These are phyloP conservation scores for Axinella damicornis DNA, from an alignment of 37 sponge, comb jelly and placozoan species.

Conservation along the genomic window DNA sequence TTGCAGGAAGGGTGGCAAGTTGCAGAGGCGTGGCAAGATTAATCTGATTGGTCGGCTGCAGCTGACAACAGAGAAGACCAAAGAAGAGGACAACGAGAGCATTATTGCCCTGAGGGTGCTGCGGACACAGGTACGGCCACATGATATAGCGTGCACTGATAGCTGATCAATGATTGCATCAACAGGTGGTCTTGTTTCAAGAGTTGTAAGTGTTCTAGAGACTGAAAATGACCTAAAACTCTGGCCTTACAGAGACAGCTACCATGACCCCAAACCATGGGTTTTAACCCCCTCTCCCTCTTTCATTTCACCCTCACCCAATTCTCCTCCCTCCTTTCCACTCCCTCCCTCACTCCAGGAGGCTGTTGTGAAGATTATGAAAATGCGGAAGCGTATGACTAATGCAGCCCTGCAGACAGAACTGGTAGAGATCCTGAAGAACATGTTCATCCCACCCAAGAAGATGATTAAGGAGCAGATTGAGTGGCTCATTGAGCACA, in stretches of 20 bases:
- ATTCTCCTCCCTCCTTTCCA: too few relatives aligned
- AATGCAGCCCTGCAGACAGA: slow-evolving; percentile 93
- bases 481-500: slow-evolving; percentile 95
- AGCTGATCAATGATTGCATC: too few relatives aligned
- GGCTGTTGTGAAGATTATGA: slow-evolving; percentile 96
- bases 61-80: slow-evolving; percentile 91
- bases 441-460: slow-evolving; percentile 97
- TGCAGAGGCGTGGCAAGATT: slow-evolving; percentile 91
- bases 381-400: slow-evolving; percentile 88
- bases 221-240: too few relatives aligned
- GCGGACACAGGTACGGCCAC: slow-evolving; percentile 77
- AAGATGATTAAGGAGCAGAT: slow-evolving; percentile 98
- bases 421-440: slow-evolving; percentile 94
- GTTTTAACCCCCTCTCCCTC: too few relatives aligned
- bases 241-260: too few relatives aligned
- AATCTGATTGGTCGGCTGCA: slow-evolving; percentile 91
- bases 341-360: slow-evolving; percentile 64
- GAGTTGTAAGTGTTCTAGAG: too few relatives aligned
- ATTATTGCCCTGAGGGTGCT: slow-evolving; percentile 86
- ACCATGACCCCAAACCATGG: too few relatives aligned
- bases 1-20: slow-evolving; percentile 78
- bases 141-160: too few relatives aligned
- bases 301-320: too few relatives aligned
- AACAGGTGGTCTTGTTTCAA: too few relatives aligned
- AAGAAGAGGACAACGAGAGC: slow-evolving; percentile 91